phyloP scores from a whole-genome alignment of 2,888 invertebrate genomes.

The Polylopha cassiicola region DNA sequence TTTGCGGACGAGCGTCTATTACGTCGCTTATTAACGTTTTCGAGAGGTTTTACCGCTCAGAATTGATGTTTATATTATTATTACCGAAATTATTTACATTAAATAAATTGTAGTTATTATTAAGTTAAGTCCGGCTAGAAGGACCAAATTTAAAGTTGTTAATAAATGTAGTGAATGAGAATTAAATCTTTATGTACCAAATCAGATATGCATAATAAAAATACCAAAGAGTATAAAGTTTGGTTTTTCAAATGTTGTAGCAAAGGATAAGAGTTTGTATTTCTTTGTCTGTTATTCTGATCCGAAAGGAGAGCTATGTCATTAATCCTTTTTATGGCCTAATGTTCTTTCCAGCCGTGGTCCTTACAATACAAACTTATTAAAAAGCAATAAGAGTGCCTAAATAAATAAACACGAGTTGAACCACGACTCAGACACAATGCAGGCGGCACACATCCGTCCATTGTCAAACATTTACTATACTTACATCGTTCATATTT shows the following conservation, averaged over 20 bases:
- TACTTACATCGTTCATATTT: conserved; percentile 17
- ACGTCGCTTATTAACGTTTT: conserved; percentile 49
- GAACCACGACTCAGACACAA: conserved; percentile 32
- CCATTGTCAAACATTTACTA: conserved; percentile 34
- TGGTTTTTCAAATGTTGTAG: no score
- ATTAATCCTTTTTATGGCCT: not conserved
- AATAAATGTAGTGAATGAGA: no score
- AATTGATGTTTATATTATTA: conserved; percentile 4
- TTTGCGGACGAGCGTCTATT: conserved; percentile 34
- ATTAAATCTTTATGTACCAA: no score
- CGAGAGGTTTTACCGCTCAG: conserved; percentile 45
- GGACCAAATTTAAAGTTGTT: no score
- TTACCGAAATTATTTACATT: conserved; percentile 5
- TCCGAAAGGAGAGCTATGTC: no score
- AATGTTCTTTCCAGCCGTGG: not conserved
- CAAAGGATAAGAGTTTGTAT: no score
- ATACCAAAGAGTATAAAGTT: no score
- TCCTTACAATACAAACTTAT: conserved; percentile 19
- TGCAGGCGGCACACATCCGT: conserved; percentile 42
- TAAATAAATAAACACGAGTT: conserved; percentile 30
- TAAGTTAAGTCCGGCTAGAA: no score
- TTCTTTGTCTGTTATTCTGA: no score
- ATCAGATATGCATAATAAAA: no score
- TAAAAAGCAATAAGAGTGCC: conserved; percentile 24
- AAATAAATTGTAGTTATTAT: no score